Conservation (phyloP, 2,113 vertebrate genomes). For the Bombycilla garrulus region DNA sequence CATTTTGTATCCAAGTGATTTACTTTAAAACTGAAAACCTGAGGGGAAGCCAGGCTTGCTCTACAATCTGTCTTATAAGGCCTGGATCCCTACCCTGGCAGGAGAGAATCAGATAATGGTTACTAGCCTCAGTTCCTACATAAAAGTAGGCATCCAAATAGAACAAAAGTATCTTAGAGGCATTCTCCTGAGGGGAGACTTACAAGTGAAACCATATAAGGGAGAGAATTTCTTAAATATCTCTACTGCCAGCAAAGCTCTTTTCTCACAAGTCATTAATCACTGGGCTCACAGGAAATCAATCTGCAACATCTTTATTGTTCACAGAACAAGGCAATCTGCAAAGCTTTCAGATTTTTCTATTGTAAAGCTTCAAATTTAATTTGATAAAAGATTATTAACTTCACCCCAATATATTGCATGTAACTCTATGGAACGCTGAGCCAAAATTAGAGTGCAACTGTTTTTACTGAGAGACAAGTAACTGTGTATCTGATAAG, state of each 20-base stretch:
- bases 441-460: neutral
- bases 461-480: neutral
- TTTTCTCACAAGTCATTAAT: neutral
- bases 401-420: fast-evolving
- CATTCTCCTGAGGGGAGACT: neutral
- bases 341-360: neutral
- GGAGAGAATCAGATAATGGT: neutral
- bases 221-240: conserved; percentile 18
- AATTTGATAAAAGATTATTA: neutral
- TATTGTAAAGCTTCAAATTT: neutral
- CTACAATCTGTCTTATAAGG: neutral
- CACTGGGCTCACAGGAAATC: neutral
- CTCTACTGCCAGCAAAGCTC: neutral
- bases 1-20: neutral
- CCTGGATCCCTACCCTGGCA: neutral
- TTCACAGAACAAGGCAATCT: neutral
- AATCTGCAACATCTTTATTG: neutral
- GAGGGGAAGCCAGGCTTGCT: neutral
- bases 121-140: neutral
- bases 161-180: neutral
- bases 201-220: neutral
- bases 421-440: neutral
- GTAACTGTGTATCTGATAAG: neutral
- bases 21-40: neutral
- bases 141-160: neutral